Percentiles rank a stretch among this genome's conserved stretches.
phyloP scores from a whole-genome alignment of 2,113 vertebrate species.

The Triplophysa siluroides region DNA sequence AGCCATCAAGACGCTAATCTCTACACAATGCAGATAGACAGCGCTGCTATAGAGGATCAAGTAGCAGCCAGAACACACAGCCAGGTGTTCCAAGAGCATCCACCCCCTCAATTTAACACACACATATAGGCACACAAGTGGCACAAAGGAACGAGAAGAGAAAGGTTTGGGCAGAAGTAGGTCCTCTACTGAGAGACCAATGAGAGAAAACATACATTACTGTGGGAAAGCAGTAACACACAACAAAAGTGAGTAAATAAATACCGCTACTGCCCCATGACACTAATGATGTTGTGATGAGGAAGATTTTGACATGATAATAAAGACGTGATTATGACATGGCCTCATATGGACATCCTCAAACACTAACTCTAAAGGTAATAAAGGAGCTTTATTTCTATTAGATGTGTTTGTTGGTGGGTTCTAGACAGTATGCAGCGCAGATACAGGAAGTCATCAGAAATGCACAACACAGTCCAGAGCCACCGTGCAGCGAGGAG shows the following conservation, averaged over 20 bases:
- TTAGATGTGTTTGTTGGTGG: neutral
- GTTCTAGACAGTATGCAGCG: constrained; percentile 11
- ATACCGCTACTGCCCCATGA: neutral
- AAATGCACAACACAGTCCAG: neutral
- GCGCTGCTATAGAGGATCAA: constrained; percentile 59
- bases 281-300: constrained; percentile 7
- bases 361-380: neutral
- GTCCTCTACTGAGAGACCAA: constrained; percentile 1
- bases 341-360: too few species aligned
- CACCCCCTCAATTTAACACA: constrained; percentile 7
- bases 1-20: constrained; percentile 59
- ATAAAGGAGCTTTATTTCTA: neutral
- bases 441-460: constrained; percentile 28
- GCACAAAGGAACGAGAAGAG: neutral
- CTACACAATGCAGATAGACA: constrained; percentile 55
- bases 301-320: neutral
- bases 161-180: constrained; percentile 8
- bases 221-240: constrained; percentile 33
- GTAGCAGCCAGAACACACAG: constrained; percentile 49
- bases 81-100: constrained; percentile 22
- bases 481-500: constrained; percentile 24
- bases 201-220: constrained; percentile 19
- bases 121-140: constrained; percentile 19
- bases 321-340: too few species aligned
- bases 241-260: constrained; percentile 14